Conservation (phyloP, 2,888 invertebrate genomes). For the Pocota personata region DNA sequence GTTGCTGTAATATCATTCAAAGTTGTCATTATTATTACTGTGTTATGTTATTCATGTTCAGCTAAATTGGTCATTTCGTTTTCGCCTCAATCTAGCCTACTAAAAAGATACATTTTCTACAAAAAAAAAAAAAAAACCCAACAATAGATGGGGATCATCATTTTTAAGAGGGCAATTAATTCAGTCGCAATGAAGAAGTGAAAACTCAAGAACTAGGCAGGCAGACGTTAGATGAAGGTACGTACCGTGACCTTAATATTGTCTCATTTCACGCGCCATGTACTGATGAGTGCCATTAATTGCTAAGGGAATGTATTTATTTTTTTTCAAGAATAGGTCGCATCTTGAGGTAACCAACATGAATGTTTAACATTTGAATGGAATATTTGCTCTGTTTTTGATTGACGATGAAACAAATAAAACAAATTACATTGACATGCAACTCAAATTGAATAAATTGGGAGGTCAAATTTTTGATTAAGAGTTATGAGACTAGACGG, state of each 20-base stretch:
- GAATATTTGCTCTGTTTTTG: neutral
- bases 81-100: neutral
- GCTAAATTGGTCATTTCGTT: conserved; percentile 12
- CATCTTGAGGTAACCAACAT: neutral
- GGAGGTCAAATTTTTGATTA: conserved; percentile 16
- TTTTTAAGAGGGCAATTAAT: conserved; percentile 54
- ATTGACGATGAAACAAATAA: neutral
- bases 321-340: neutral
- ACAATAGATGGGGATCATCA: conserved; percentile 19
- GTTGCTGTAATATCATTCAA: conserved; percentile 28
- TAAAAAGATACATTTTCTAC: neutral
- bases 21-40: conserved; percentile 30
- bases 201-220: conserved; percentile 32
- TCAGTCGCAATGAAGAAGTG: conserved; percentile 22
- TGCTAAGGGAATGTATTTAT: neutral
- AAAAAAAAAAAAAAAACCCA: too few species aligned
- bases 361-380: neutral
- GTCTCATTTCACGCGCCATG: conserved; percentile 48
- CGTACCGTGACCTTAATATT: conserved; percentile 27
- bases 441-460: conserved; percentile 33
- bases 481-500: conserved; percentile 13
- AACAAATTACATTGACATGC: neutral
- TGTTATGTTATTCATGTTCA: conserved; percentile 16
- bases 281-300: conserved; percentile 41
- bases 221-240: neutral